A percentile compares a stretch with the other conserved stretches of the same genome.
These are phyloP conservation scores for Hippocampus zosterae DNA, from an alignment of 2,113 vertebrate species.

Conservation along the genomic window DNA sequence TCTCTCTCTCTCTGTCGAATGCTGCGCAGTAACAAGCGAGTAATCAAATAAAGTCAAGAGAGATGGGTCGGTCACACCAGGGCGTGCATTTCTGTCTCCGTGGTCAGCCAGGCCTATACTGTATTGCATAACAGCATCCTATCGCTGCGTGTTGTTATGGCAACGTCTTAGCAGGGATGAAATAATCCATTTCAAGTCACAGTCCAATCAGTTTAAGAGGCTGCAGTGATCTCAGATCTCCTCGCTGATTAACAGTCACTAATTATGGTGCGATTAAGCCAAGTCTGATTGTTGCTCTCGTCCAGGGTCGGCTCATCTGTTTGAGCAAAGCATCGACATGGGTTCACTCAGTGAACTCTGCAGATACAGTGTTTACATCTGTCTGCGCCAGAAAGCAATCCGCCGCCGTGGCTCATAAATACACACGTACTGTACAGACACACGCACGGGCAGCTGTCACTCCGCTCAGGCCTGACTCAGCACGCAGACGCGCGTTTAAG, in stretches of 20 bases:
- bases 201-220: constrained; percentile 47
- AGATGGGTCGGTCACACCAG: constrained; percentile 27
- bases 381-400: constrained; percentile 32
- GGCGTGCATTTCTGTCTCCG: constrained; percentile 19
- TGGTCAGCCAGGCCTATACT: constrained; percentile 9
- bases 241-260: constrained; percentile 41
- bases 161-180: constrained; percentile 3
- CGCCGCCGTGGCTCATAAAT: constrained; percentile 29
- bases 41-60: constrained; percentile 45
- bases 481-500: constrained; percentile 38
- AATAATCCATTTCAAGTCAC: constrained; percentile 43
- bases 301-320: constrained; percentile 4
- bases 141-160: constrained; percentile 1
- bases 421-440: constrained; percentile 14
- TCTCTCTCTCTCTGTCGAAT: constrained; percentile 33
- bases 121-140: background rate
- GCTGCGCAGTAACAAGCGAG: constrained; percentile 32
- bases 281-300: constrained; percentile 18
- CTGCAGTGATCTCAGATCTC: constrained; percentile 18
- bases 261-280: constrained; percentile 41
- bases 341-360: constrained; percentile 5
- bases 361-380: constrained; percentile 22
- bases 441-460: constrained; percentile 43
- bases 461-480: constrained; percentile 53
- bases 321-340: background rate